Conservation (phyloP, 2,797 vertebrate species). For the Bradypus variegatus region DNA sequence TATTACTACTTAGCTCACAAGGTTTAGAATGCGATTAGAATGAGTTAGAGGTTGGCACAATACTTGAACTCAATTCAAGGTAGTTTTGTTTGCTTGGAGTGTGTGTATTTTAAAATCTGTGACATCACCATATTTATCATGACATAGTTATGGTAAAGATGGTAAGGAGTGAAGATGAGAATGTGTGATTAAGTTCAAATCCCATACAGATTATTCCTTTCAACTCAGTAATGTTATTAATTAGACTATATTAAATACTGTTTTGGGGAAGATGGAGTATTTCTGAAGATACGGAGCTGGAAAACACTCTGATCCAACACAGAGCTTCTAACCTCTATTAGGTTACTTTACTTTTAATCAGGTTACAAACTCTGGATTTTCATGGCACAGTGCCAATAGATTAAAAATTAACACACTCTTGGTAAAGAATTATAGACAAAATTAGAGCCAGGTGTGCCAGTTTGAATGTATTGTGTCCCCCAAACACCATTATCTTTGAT, state of each 20-base stretch:
- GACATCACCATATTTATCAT: neutral
- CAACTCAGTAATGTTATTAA: neutral
- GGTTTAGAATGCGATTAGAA: neutral
- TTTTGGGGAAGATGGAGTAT: neutral
- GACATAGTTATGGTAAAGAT: neutral
- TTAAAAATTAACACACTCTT: conserved; percentile 17
- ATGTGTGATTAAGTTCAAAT: conserved; percentile 3
- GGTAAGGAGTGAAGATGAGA: neutral
- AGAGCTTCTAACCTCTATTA: neutral
- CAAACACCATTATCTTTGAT: too few species aligned
- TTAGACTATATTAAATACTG: neutral
- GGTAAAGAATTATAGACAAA: neutral
- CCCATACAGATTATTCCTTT: neutral
- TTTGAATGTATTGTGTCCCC: too few species aligned
- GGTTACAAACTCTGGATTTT: neutral
- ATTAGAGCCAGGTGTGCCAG: neutral
- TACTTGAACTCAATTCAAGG: neutral
- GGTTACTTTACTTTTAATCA: neutral
- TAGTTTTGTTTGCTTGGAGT: neutral
- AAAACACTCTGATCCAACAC: neutral
- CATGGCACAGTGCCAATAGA: neutral
- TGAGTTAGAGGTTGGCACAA: neutral
- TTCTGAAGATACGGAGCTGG: neutral
- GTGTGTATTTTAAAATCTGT: neutral
- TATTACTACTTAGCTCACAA: neutral